These are phyloP conservation scores for Caloenas nicobarica DNA, from an alignment of 2,113 vertebrate species.

Conservation along the genomic window DNA sequence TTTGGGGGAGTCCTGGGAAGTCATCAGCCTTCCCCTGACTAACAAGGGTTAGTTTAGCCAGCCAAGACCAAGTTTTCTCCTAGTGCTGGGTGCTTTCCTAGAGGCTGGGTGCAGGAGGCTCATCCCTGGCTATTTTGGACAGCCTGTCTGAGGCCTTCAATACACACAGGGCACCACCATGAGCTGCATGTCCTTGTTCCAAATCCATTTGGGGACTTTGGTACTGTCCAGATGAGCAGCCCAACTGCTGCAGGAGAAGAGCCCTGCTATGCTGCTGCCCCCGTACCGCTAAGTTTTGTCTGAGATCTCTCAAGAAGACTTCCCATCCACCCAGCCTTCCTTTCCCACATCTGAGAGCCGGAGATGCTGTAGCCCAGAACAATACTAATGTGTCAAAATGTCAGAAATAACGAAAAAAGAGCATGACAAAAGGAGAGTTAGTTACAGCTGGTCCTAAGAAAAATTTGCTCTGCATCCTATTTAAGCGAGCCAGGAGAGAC, in stretches of 20 bases:
- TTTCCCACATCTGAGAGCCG: neutral
- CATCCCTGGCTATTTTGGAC: neutral
- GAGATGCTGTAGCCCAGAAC: neutral
- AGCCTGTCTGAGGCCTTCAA: neutral
- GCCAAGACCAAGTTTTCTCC: neutral
- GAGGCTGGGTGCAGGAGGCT: neutral
- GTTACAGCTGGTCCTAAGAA: neutral
- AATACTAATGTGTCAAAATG: neutral
- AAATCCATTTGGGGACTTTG: neutral
- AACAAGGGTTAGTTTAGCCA: neutral
- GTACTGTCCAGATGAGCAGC: neutral
- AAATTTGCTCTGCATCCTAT: neutral
- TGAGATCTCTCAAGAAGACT: neutral
- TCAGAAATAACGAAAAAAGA: neutral
- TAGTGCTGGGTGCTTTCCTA: neutral
- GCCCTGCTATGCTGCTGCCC: neutral
- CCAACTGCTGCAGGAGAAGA: neutral
- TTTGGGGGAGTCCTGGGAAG: neutral
- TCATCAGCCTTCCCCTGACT: neutral
- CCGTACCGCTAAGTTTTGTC: neutral
- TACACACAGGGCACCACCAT: accelerated
- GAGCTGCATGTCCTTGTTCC: neutral
- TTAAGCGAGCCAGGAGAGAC: neutral
- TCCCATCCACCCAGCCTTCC: neutral
- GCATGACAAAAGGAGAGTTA: neutral